A percentile compares a stretch with the other conserved stretches of the same genome.
Evolutionary conservation across 2,113 vertebrate genomes (phyloP).

Genomic region (Caretta caretta): DNA sequence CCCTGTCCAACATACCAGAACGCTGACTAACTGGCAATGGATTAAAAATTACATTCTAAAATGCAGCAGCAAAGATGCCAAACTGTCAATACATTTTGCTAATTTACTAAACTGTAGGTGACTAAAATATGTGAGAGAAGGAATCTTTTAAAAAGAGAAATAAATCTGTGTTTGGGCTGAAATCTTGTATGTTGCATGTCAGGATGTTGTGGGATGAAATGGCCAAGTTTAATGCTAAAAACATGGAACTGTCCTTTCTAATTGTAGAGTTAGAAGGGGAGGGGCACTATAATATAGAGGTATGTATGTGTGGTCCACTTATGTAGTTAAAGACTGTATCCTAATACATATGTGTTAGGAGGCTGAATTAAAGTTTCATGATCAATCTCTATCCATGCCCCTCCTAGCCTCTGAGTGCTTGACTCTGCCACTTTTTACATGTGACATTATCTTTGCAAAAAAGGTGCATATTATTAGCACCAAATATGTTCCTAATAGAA

Average conservation of each 20-base stretch:
- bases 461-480: neutral
- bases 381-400: neutral
- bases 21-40: neutral
- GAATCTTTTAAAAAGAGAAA: neutral
- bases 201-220: neutral
- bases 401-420: neutral
- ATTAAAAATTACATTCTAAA: slow-evolving; percentile 2
- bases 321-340: neutral
- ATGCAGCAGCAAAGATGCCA: neutral
- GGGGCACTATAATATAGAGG: neutral
- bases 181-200: neutral
- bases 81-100: neutral
- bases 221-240: neutral
- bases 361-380: neutral
- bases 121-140: neutral
- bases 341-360: neutral
- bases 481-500: neutral
- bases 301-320: neutral
- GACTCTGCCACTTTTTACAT: neutral
- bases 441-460: neutral
- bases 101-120: neutral
- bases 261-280: neutral
- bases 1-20: neutral
- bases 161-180: neutral
- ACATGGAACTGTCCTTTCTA: neutral